phyloP scores from a whole-genome alignment of 2,113 vertebrate species.

The Corythoichthys haematopterus region DNA sequence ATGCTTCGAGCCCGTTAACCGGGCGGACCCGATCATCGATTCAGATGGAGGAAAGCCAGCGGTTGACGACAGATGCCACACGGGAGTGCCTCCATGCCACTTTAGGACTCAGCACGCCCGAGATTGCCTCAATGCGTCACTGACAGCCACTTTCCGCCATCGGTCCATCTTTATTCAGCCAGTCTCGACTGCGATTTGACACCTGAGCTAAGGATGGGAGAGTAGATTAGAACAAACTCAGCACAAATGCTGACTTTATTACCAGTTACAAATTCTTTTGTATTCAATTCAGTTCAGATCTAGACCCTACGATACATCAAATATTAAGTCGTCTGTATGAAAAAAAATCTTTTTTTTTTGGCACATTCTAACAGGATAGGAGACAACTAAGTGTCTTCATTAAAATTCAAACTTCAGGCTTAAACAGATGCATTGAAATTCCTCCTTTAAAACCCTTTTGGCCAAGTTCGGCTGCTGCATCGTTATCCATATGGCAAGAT shows the following conservation, averaged over 20 bases:
- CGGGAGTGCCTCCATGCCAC: slow-evolving; percentile 43
- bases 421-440: slow-evolving; percentile 77
- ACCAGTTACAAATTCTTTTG: not conserved
- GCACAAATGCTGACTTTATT: not conserved
- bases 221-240: slow-evolving; percentile 16
- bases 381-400: slow-evolving; percentile 29
- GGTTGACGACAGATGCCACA: slow-evolving; percentile 23
- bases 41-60: slow-evolving; percentile 29
- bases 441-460: slow-evolving; percentile 51
- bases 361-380: not conserved
- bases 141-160: slow-evolving; percentile 42
- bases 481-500: slow-evolving; percentile 16
- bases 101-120: slow-evolving; percentile 24
- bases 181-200: slow-evolving; percentile 42
- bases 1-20: slow-evolving; percentile 49
- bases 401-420: slow-evolving; percentile 66
- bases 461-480: slow-evolving; percentile 31
- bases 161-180: slow-evolving; percentile 66
- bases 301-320: not conserved
- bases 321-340: not conserved
- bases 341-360: not conserved
- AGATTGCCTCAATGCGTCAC: slow-evolving; percentile 52
- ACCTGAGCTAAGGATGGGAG: slow-evolving; percentile 62
- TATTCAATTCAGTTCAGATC: not conserved
- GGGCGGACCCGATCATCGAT: slow-evolving; percentile 54